Percentiles rank a stretch among this genome's conserved stretches.
These are phyloP conservation scores for Cassiopea xamachana DNA, from an alignment of 30 jellyfish, hydroid and myxozoan species.

Conservation along the genomic window DNA sequence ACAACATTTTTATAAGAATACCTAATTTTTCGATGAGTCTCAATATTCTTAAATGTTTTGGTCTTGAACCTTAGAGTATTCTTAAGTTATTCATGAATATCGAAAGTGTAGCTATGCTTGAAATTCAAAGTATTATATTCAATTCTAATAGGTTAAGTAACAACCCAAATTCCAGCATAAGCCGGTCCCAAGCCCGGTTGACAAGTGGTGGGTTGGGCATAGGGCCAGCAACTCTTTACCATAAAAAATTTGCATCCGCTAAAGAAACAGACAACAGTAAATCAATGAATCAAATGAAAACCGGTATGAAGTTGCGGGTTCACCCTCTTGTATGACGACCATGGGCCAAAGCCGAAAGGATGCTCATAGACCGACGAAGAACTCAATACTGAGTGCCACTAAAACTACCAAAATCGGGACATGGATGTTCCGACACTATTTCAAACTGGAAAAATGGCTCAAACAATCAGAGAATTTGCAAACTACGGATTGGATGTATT, in stretches of 20 bases:
- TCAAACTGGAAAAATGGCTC: slow-evolving; percentile 7
- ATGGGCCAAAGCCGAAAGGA: not conserved
- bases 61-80: no score
- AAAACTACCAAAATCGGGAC: not conserved
- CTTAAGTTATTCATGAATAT: no score
- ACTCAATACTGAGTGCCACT: not conserved
- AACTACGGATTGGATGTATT: not conserved
- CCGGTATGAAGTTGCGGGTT: not conserved
- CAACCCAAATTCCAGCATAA: no score
- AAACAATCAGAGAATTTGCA: not conserved
- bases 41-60: no score
- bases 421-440: not conserved
- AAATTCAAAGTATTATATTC: no score
- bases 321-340: not conserved
- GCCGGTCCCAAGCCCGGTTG: not conserved
- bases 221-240: not conserved
- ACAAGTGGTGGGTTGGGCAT: not conserved
- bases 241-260: not conserved
- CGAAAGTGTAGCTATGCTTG: no score
- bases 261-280: not conserved
- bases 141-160: no score
- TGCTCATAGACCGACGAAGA: not conserved
- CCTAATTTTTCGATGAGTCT: no score
- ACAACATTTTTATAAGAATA: no score
- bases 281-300: not conserved